Evolutionary conservation across 2,888 invertebrate genomes (phyloP), one percentile per base, ranked within the genome.

Genomic region (Altica lythri): DNA sequence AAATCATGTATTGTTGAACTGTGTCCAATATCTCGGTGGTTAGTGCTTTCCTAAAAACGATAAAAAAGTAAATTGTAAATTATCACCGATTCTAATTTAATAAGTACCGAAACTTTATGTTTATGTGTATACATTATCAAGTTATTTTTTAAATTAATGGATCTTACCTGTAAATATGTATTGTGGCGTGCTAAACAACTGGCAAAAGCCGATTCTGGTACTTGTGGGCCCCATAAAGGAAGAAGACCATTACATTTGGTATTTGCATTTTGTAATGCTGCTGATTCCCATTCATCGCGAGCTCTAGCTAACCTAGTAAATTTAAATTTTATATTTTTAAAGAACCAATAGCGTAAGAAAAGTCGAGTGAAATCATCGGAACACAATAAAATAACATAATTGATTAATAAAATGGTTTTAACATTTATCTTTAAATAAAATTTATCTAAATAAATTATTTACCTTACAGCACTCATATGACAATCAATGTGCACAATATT

Each of bases 401-500:
- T n/a, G n/a, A n/a, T n/a, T n/a, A n/a, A n/a, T n/a, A n/a, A n/a
- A n/a, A n/a, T n/a, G n/a, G n/a, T n/a, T n/a, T n/a, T n/a, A n/a
- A n/a, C n/a, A n/a, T n/a, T n/a, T n/a, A n/a, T n/a, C n/a, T n/a
- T n/a, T n/a, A n/a, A n/a, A n/a, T 25, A 27, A 10, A 29, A 29
- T 35, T 13, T 9, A 10, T 14, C n/a, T 8, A 12, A 16, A 14
- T 17, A 9, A 9, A 51, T 37, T 83, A 75, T 19, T 14, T 27
- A 49, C 49, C 94, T 82, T 42, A 98, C 96, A 17, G 98, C 98
- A 1, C 93, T 92, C 83, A 95, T 93, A 77, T 99, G 98, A 72
- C 98, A 99, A 76, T 98, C 98, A 2, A 97, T 90, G 76, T 99
- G 98, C 17, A 98, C 95, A 27, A 97, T 90, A 79, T 98, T 98